These are phyloP conservation scores for Aurelia sp. DNA, from an alignment of 30 jellyfish, hydroid and myxozoan genomes.

Conservation along the genomic window DNA sequence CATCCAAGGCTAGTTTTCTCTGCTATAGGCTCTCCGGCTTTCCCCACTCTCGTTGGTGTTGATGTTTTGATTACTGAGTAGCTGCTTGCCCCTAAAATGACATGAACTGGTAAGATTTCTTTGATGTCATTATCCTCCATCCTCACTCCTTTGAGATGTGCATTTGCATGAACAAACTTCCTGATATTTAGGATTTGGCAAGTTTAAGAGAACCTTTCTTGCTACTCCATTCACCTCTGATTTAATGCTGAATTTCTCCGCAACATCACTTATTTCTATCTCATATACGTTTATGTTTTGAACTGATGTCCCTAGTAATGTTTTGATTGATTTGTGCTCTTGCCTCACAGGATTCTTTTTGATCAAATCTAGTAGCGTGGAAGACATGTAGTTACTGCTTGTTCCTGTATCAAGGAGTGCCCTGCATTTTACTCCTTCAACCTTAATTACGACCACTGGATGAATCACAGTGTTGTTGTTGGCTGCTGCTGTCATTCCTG, in stretches of 20 bases:
- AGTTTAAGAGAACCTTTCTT: slow-evolving; percentile 38
- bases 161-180: slow-evolving; percentile 39
- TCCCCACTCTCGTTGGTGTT: slow-evolving; percentile 70
- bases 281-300: slow-evolving; percentile 50
- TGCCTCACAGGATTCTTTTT: slow-evolving; percentile 52
- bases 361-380: slow-evolving; percentile 50
- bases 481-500: slow-evolving; percentile 40
- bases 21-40: slow-evolving; percentile 79
- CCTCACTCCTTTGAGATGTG: slow-evolving; percentile 69
- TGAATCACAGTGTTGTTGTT: slow-evolving; percentile 14
- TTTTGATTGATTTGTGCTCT: slow-evolving; percentile 66
- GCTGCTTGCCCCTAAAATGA: slow-evolving; percentile 59
- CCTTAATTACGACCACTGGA: background rate
- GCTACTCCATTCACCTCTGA: slow-evolving; percentile 53
- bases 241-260: slow-evolving; percentile 12
- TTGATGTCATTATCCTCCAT: slow-evolving; percentile 56
- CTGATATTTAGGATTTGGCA: slow-evolving; percentile 62
- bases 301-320: slow-evolving; percentile 44
- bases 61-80: slow-evolving; percentile 56
- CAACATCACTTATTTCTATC: slow-evolving; percentile 20
- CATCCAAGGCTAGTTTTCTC: slow-evolving; percentile 84
- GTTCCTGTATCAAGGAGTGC: too few species aligned
- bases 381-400: slow-evolving; percentile 1
- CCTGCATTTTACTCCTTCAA: too few species aligned
- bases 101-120: slow-evolving; percentile 45